Conservation (phyloP, 2,113 vertebrate species). For the Pyrgilauda ruficollis region DNA sequence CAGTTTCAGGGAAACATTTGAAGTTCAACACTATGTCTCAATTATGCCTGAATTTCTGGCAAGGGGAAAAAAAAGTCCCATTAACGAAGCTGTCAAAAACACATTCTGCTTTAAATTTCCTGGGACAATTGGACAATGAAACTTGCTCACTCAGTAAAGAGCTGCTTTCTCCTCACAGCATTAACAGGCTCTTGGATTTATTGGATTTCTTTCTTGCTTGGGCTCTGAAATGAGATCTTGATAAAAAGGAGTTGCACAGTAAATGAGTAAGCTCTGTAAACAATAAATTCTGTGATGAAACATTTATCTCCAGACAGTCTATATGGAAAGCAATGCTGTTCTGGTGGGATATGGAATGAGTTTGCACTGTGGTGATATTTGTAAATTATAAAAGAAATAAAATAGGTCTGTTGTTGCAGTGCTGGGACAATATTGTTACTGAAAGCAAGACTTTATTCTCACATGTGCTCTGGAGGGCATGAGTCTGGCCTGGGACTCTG, state of each 20-base stretch:
- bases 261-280: background rate
- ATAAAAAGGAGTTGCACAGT: background rate
- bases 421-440: background rate
- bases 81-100: constrained; percentile 73
- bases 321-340: background rate
- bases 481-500: background rate
- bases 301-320: background rate
- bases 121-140: constrained; percentile 67
- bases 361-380: background rate
- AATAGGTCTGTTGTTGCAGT: background rate
- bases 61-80: constrained; percentile 26
- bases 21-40: constrained; percentile 70
- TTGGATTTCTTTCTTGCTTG: constrained; percentile 2
- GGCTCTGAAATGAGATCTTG: constrained; percentile 17
- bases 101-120: constrained; percentile 68
- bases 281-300: constrained; percentile 16
- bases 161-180: constrained; percentile 48
- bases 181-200: constrained; percentile 25
- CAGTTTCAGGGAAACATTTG: constrained; percentile 69
- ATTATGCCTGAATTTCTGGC: constrained; percentile 71
- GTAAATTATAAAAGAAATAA: background rate
- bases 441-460: background rate
- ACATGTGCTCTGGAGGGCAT: background rate
- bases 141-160: constrained; percentile 41
- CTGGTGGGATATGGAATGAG: background rate